These are phyloP conservation scores for Montifringilla adamsi DNA, from an alignment of 2,113 vertebrate genomes.

Conservation along the genomic window DNA sequence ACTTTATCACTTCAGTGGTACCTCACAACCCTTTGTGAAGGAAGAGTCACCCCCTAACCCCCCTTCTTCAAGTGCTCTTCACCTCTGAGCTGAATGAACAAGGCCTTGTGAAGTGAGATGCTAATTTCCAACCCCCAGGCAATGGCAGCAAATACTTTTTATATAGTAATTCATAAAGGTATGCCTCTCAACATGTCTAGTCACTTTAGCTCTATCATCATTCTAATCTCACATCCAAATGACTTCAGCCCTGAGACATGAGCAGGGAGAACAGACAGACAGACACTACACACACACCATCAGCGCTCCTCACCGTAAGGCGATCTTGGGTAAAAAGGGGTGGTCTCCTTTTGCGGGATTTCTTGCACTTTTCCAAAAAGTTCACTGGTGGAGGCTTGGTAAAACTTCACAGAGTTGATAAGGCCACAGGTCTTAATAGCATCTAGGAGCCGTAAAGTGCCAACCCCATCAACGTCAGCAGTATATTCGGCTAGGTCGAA, in stretches of 20 bases:
- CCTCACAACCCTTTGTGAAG: constrained; percentile 56
- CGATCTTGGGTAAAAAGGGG: constrained; percentile 97
- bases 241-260: constrained; percentile 70
- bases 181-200: constrained; percentile 59
- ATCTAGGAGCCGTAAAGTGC: constrained; percentile 91
- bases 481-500: constrained; percentile 98
- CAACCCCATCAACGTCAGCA: constrained; percentile 93
- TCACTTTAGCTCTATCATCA: constrained; percentile 42
- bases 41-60: background rate
- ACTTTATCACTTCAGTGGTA: constrained; percentile 55
- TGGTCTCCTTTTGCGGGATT: constrained; percentile 96
- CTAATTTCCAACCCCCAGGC: constrained; percentile 48
- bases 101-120: background rate
- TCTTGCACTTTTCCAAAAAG: constrained; percentile 97
- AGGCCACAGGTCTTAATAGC: constrained; percentile 95
- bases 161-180: constrained; percentile 37
- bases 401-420: constrained; percentile 89
- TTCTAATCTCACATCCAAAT: constrained; percentile 37
- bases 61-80: background rate
- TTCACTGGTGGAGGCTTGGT: constrained; percentile 98
- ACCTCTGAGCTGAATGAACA: constrained; percentile 47
- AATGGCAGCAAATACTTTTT: constrained; percentile 36
- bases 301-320: constrained; percentile 83
- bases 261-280: constrained; percentile 1
- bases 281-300: background rate